These are phyloP conservation scores for Progne subis DNA, from an alignment of 2,113 vertebrate species.

Conservation along the genomic window DNA sequence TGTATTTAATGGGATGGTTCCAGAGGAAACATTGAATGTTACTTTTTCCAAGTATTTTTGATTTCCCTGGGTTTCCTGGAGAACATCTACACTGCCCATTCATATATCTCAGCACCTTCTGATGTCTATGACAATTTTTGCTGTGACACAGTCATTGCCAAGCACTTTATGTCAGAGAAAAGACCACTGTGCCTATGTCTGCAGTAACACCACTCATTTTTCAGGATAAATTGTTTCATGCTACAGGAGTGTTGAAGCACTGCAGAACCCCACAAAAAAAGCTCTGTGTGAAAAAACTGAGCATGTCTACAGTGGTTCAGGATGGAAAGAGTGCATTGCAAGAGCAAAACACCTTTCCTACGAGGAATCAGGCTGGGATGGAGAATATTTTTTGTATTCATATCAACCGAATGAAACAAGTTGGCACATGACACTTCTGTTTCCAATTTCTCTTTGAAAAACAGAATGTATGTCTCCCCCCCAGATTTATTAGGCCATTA, in stretches of 20 bases:
- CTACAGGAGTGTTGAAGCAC: not conserved
- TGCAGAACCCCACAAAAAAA: not conserved
- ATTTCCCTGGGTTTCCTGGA: not conserved
- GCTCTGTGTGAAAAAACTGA: not conserved
- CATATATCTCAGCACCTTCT: not conserved
- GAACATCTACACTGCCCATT: not conserved
- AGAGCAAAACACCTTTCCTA: not conserved
- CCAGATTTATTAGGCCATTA: not conserved
- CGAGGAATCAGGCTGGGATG: not conserved
- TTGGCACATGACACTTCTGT: not conserved
- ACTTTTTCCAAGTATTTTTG: not conserved
- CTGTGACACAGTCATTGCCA: not conserved
- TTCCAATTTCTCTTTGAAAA: conserved; percentile 13
- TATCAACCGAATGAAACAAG: not conserved
- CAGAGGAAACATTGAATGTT: not conserved
- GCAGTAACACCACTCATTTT: not conserved
- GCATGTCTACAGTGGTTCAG: not conserved
- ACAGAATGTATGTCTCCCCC: not conserved
- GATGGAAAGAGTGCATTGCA: not conserved
- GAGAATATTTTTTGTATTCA: not conserved
- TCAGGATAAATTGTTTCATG: not conserved
- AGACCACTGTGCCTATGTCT: not conserved
- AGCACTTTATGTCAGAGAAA: not conserved
- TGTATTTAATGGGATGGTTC: not conserved
- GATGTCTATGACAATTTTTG: not conserved